Percentiles rank a stretch among this genome's conserved stretches.
phyloP scores from a whole-genome alignment of 2,888 invertebrate genomes.

The Aricia artaxerxes region DNA sequence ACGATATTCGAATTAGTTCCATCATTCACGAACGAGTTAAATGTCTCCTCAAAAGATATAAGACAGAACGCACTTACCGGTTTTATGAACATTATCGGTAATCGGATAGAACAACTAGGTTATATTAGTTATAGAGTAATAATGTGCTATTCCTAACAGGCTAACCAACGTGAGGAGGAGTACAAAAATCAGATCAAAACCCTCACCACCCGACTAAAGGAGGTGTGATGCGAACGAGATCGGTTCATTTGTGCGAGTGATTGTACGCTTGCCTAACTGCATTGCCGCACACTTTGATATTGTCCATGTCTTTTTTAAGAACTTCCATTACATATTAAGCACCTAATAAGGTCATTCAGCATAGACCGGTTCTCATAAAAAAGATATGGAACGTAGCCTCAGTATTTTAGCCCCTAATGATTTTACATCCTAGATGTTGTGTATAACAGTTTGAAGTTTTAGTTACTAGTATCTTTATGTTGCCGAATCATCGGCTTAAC shows the following conservation, averaged over 20 bases:
- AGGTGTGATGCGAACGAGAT: constrained; percentile 86
- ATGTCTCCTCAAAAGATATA: constrained; percentile 3
- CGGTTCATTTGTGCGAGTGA: constrained; percentile 61
- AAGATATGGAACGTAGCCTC: constrained; percentile 57
- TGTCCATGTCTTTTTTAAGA: constrained; percentile 52
- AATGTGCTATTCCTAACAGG: constrained; percentile 82
- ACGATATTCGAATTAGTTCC: constrained; percentile 17
- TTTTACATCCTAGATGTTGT: constrained; percentile 59
- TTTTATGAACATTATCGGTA: constrained; percentile 30
- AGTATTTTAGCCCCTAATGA: constrained; percentile 54
- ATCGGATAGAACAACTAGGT: neutral
- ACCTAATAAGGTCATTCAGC: neutral
- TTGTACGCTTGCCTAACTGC: constrained; percentile 74
- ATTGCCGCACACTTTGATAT: constrained; percentile 61
- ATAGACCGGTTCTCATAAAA: constrained; percentile 50
- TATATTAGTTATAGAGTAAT: constrained; percentile 47
- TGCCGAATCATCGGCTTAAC: constrained; percentile 44
- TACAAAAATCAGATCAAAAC: constrained; percentile 99
- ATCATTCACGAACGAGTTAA: constrained; percentile 22
- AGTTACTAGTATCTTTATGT: constrained; percentile 51
- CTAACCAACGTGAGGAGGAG: constrained; percentile 99
- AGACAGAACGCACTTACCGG: constrained; percentile 28
- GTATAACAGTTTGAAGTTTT: constrained; percentile 44
- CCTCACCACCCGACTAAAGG: constrained; percentile 98
- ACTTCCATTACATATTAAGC: constrained; percentile 29